These are phyloP conservation scores for Pachyramphus minor DNA, from an alignment of 2,113 vertebrate species.

Conservation along the genomic window DNA sequence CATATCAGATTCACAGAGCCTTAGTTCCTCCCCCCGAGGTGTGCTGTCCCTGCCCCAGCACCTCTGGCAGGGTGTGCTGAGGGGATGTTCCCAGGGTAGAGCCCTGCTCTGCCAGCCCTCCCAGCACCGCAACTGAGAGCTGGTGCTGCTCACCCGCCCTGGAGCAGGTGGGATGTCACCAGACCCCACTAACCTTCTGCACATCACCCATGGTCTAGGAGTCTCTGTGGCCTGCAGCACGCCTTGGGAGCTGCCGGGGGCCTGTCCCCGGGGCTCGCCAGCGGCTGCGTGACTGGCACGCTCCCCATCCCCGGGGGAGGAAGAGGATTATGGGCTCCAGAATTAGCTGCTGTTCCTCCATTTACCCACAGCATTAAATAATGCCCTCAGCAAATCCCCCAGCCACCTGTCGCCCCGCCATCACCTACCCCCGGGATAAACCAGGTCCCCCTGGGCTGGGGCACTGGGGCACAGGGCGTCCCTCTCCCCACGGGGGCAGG, in stretches of 20 bases:
- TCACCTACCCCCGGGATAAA: neutral
- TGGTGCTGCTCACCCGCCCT: neutral
- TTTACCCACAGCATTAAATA: slow-evolving; percentile 80
- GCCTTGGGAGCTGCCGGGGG: neutral
- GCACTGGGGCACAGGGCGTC: neutral
- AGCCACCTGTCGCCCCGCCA: slow-evolving; percentile 77
- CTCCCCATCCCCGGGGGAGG: slow-evolving; percentile 17
- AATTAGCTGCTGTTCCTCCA: slow-evolving; percentile 82
- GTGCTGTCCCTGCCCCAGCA: neutral
- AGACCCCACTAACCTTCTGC: slow-evolving; percentile 76
- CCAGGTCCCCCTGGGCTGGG: neutral
- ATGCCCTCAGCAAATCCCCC: slow-evolving; percentile 85
- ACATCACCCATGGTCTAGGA: slow-evolving; percentile 80
- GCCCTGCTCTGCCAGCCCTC: neutral
- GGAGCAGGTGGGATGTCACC: neutral
- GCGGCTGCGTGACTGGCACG: neutral
- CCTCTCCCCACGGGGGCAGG: neutral
- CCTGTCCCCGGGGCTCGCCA: neutral
- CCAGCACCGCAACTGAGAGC: rapidly evolving
- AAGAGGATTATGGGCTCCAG: slow-evolving; percentile 79
- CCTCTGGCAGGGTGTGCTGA: rapidly evolving
- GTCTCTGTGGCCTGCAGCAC: slow-evolving; percentile 34
- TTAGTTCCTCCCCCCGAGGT: rapidly evolving
- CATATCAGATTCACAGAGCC: neutral
- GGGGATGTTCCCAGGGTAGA: neutral